Evolutionary conservation across 2,888 invertebrate species (phyloP), one percentile per base, ranked within the genome.

Genomic region (Physocephala rufipes): DNA sequence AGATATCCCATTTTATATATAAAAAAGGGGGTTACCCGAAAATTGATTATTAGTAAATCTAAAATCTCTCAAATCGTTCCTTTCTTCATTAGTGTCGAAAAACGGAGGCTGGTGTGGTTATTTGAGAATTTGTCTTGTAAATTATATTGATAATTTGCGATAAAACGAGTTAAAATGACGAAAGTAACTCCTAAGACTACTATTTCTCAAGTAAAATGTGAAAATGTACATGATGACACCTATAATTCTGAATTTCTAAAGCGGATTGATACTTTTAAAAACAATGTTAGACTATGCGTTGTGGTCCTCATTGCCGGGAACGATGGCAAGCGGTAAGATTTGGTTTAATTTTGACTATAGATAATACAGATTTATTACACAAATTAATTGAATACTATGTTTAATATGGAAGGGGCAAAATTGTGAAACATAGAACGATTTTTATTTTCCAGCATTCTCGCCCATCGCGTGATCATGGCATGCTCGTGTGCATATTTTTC

Each of bases 241-340:
- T 49, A 19, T 49, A 13, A 15, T 13, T 4, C 49, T 19, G 49
- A 49, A 5, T 5, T n/a, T 49, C 19, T 49, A 16, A 3, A 19
- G 5, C n/a, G 19, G 4, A n/a, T 49, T n/a, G 49, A n/a, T 16
- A 49, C 16, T n/a, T 19, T 16, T 49, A 49, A n/a, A n/a, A 16
- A 49, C 9, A 36, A 36, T 36, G 53, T 21, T n/a, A 19, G 21
- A 53, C 53, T 53, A 9, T 53, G 53, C 21, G 53, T 21, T 21
- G 53, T 53, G 21, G 19, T n/a, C 2, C 53, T 53, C 7, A 53
- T 53, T 53, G 53, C 53, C 2, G 53, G 12, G 9, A 53, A n/a
- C n/a, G 53, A 53, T 53, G 53, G 53, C 53, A 53, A 53, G 53
- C 53, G 49, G 49, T 19, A 49, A 49, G 49, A 49, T 49, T 0